Conservation (phyloP, 2,797 vertebrate species). For the Leuciscus waleckii region DNA sequence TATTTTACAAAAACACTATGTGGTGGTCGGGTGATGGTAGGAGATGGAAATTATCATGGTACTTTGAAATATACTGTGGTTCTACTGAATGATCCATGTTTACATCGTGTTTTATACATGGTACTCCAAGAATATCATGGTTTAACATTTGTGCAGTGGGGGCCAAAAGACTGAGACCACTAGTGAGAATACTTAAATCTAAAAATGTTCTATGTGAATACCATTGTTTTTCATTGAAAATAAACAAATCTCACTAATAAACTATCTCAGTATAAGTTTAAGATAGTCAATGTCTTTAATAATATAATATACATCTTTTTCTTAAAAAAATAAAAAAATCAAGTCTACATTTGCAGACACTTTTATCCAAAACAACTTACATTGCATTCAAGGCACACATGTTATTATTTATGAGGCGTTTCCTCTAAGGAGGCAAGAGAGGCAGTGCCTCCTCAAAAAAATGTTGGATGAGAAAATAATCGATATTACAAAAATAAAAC, state of each 20-base stretch:
- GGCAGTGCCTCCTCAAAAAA: too few species aligned
- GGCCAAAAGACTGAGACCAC: background rate
- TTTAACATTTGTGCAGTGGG: too few species aligned
- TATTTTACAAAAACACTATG: background rate
- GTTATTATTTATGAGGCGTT: too few species aligned
- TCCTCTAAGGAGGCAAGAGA: too few species aligned
- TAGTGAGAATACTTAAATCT: background rate
- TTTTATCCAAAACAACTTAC: too few species aligned
- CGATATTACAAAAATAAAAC: too few species aligned
- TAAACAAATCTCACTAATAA: too few species aligned
- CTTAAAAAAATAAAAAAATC: too few species aligned
- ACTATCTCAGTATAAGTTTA: background rate
- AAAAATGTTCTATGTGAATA: background rate
- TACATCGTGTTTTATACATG: background rate
- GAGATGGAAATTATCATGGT: background rate
- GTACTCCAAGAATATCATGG: too few species aligned
- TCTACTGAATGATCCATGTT: background rate
- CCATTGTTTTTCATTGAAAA: background rate
- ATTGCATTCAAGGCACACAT: too few species aligned
- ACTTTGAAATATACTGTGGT: slow-evolving; percentile 5
- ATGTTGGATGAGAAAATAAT: too few species aligned
- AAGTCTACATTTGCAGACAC: too few species aligned
- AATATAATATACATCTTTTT: background rate
- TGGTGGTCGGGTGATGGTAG: background rate
- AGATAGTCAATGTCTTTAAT: background rate